Percentiles rank a stretch among this genome's conserved stretches.
Evolutionary conservation across 2,797 vertebrate species (phyloP).

Genomic region (Capromys pilorides): DNA sequence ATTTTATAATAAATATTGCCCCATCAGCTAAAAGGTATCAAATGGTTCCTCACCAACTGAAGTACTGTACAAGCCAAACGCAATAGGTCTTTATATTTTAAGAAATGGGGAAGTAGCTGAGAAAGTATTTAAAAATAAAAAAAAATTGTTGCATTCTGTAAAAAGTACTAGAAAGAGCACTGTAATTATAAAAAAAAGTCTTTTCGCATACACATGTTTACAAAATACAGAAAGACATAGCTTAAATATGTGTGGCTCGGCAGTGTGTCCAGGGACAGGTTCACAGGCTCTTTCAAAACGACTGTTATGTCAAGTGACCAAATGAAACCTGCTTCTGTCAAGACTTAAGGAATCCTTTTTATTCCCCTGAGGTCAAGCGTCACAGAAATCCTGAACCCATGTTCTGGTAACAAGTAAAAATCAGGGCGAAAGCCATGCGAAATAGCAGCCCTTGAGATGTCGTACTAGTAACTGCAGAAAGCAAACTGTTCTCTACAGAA

Average conservation of each 20-base stretch:
- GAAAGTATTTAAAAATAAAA: neutral
- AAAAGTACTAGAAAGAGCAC: neutral
- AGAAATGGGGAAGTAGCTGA: constrained; percentile 26
- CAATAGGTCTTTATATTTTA: neutral
- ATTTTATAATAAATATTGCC: neutral
- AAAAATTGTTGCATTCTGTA: neutral
- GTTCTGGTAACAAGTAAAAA: constrained; percentile 5
- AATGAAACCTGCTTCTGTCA: neutral
- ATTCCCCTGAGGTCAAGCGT: neutral
- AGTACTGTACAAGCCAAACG: neutral
- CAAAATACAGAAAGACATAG: neutral
- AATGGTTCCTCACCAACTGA: neutral
- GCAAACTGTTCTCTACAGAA: neutral
- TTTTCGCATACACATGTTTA: neutral
- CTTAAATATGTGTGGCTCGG: neutral
- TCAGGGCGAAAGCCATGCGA: neutral
- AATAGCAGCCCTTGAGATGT: neutral
- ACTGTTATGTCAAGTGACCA: neutral
- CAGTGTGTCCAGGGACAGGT: neutral
- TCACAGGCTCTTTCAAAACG: neutral
- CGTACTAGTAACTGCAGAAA: neutral
- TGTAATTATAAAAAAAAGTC: neutral
- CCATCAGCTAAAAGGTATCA: neutral
- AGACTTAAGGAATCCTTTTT: constrained; percentile 3
- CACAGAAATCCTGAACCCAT: neutral